phyloP scores from a whole-genome alignment of 2,113 vertebrate species.

The Oophaga pumilio region DNA sequence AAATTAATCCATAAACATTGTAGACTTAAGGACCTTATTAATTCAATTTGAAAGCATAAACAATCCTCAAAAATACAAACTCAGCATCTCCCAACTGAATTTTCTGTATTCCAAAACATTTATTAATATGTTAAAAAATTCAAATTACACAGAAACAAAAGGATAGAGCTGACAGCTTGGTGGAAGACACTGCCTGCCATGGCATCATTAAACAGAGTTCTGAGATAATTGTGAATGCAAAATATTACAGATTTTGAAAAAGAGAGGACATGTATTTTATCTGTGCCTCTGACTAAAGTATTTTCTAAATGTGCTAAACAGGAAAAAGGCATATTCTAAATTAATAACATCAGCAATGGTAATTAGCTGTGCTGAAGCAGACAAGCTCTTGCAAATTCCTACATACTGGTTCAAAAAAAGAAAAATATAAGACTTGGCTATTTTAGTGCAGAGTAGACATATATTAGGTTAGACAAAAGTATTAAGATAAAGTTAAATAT shows the following conservation, averaged over 20 bases:
- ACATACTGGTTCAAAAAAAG: not conserved
- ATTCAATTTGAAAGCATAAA: slow-evolving; percentile 58
- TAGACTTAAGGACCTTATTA: slow-evolving; percentile 58
- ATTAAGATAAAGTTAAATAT: not conserved
- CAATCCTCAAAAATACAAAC: slow-evolving; percentile 59
- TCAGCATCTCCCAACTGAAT: slow-evolving; percentile 56
- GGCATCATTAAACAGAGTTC: slow-evolving; percentile 51
- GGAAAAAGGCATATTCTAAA: slow-evolving; percentile 19
- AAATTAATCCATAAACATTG: slow-evolving; percentile 57
- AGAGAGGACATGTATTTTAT: slow-evolving; percentile 32
- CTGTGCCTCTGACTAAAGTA: not conserved
- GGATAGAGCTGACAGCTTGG: slow-evolving; percentile 47
- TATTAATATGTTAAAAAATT: slow-evolving; percentile 59
- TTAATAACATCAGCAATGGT: slow-evolving; percentile 25
- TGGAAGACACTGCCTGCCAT: slow-evolving; percentile 15
- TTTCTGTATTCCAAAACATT: slow-evolving; percentile 54
- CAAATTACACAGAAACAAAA: slow-evolving; percentile 53
- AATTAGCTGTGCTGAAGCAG: not conserved
- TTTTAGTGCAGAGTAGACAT: not conserved
- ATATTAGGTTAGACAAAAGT: not conserved
- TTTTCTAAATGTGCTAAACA: slow-evolving; percentile 30
- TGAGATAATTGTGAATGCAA: slow-evolving; percentile 42
- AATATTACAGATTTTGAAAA: slow-evolving; percentile 27
- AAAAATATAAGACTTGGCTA: not conserved
- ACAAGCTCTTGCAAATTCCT: slow-evolving; percentile 2